These are phyloP conservation scores for Tachypleus tridentatus DNA, from an alignment of 1,140 invertebrate genomes.

Conservation along the genomic window DNA sequence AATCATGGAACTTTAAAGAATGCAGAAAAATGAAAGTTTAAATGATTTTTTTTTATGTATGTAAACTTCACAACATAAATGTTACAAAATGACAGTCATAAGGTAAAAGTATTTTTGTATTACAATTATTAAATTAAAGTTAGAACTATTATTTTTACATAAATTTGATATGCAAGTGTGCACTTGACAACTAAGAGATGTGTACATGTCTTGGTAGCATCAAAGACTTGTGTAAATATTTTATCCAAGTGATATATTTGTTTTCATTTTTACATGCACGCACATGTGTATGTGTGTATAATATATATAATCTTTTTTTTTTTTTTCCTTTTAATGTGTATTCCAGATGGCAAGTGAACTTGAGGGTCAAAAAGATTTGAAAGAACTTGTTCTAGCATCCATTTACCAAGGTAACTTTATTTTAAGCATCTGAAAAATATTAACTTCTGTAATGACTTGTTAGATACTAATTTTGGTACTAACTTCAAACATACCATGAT, in stretches of 20 bases:
- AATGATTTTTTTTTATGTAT: too few relatives aligned
- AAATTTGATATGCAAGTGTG: neutral
- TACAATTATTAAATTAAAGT: too few relatives aligned
- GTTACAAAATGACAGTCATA: too few relatives aligned
- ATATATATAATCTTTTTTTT: neutral
- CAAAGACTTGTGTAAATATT: neutral
- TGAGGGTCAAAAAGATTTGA: slow-evolving; percentile 39
- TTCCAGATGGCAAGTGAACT: slow-evolving; percentile 34
- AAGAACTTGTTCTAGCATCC: slow-evolving; percentile 54
- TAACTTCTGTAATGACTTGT: too few relatives aligned
- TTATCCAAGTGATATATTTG: neutral
- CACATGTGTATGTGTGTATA: neutral
- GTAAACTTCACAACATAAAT: too few relatives aligned
- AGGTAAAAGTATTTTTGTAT: too few relatives aligned
- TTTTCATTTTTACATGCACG: neutral
- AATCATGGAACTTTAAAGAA: too few relatives aligned
- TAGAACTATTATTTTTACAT: neutral
- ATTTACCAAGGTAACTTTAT: slow-evolving; percentile 49
- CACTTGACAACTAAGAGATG: neutral
- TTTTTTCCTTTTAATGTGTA: neutral
- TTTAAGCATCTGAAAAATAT: neutral
- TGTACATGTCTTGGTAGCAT: neutral
- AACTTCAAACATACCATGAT: too few relatives aligned
- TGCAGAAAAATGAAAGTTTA: too few relatives aligned
- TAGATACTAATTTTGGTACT: too few relatives aligned